Percentiles rank a stretch among this genome's conserved stretches.
Evolutionary conservation across 2,113 vertebrate genomes (phyloP).

Genomic region (Mormyrus lacerda): DNA sequence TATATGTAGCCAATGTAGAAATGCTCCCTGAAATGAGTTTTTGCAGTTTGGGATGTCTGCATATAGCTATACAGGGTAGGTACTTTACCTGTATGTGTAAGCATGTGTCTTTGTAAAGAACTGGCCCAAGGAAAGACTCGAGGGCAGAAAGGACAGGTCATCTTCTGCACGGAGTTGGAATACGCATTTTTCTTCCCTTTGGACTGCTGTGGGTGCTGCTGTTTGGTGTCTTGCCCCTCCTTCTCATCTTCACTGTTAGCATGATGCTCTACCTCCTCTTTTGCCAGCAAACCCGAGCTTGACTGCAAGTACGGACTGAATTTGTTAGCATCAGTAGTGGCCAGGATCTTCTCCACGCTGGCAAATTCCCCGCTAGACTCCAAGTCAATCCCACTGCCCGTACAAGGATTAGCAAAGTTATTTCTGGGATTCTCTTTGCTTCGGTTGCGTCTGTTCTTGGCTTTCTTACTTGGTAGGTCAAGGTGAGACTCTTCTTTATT

Average conservation of each 20-base stretch:
- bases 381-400: slow-evolving; percentile 61
- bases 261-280: slow-evolving; percentile 1
- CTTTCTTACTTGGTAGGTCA: slow-evolving; percentile 2
- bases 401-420: background rate
- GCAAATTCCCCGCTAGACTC: slow-evolving; percentile 96
- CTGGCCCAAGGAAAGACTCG: slow-evolving; percentile 88
- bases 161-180: slow-evolving; percentile 83
- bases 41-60: no score
- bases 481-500: background rate
- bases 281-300: background rate
- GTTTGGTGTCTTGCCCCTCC: slow-evolving; percentile 26
- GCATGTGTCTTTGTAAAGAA: slow-evolving; percentile 89
- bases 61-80: background rate
- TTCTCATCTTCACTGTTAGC: slow-evolving; percentile 19
- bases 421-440: background rate
- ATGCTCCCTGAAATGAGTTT: no score
- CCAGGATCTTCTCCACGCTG: slow-evolving; percentile 95
- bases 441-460: slow-evolving; percentile 31
- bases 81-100: slow-evolving; percentile 86
- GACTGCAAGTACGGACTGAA: slow-evolving; percentile 84
- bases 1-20: no score
- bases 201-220: slow-evolving; percentile 40
- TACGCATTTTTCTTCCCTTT: slow-evolving; percentile 83
- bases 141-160: slow-evolving; percentile 87
- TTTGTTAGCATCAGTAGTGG: slow-evolving; percentile 89